These are phyloP conservation scores for Buathra laborator DNA, from an alignment of 2,888 invertebrate genomes.

Conservation along the genomic window DNA sequence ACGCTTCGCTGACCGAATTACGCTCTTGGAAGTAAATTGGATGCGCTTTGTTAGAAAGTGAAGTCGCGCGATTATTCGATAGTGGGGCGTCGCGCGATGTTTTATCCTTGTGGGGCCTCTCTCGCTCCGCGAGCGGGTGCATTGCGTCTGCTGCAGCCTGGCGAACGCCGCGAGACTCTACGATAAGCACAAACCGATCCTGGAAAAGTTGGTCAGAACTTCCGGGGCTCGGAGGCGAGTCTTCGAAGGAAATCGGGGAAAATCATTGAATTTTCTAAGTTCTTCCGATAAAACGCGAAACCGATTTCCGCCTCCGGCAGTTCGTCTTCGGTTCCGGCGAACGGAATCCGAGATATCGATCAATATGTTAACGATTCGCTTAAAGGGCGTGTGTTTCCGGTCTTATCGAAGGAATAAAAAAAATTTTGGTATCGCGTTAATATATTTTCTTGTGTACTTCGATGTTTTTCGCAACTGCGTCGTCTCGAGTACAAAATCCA, in stretches of 20 bases:
- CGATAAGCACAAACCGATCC: slow-evolving; percentile 58
- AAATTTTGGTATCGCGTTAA: neutral
- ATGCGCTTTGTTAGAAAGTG: slow-evolving; percentile 69
- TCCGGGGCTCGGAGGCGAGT: slow-evolving; percentile 44
- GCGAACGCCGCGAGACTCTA: slow-evolving; percentile 19
- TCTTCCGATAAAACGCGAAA: neutral
- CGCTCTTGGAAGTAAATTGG: slow-evolving; percentile 38
- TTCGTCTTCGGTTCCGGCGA: slow-evolving; percentile 5
- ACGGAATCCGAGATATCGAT: slow-evolving; percentile 44
- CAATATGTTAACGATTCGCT: slow-evolving; percentile 61
- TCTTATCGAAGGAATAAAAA: neutral
- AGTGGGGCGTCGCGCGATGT: slow-evolving; percentile 24
- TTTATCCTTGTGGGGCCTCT: slow-evolving; percentile 8
- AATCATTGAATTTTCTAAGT: slow-evolving; percentile 70
- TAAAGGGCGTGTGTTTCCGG: slow-evolving; percentile 64
- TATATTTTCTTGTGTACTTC: neutral
- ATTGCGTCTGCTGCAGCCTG: slow-evolving; percentile 36
- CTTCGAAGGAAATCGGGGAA: slow-evolving; percentile 5
- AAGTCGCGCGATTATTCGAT: slow-evolving; percentile 29
- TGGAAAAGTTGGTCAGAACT: neutral
- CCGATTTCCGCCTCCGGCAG: slow-evolving; percentile 9
- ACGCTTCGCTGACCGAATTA: slow-evolving; percentile 23
- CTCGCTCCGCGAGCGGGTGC: neutral
- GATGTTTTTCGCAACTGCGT: neutral
- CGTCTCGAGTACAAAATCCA: slow-evolving; percentile 57